Evolutionary conservation across 2,888 invertebrate genomes (phyloP), one percentile per base, ranked within the genome.

Genomic region (Coenonympha glycerion): DNA sequence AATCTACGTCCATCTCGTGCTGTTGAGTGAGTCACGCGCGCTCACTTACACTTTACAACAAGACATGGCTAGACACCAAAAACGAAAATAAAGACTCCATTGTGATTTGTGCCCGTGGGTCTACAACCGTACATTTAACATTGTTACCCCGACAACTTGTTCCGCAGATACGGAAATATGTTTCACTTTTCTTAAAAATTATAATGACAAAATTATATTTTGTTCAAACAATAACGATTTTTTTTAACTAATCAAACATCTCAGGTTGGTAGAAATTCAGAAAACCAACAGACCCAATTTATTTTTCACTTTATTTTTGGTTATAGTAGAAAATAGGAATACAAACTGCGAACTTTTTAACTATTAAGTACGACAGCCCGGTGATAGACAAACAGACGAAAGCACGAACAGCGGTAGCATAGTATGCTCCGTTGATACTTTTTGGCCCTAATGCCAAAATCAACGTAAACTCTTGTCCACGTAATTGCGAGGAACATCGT

Each of bases 21-120:
- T 28, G 45, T 15, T 46, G 46, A 58, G 60, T 60, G 66, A 66
- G 73, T 72, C 76, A 74, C 76, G 76, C 75, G 75, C 68, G 66
- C 63, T 62, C 58, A 59, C 56, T 61, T 63, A 62, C 58, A 59
- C 56, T 61, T 63, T 57, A 46, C 61, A 56, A 61, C 56, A 52
- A 62, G 64, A 62, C 64, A 64, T 57, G 56, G 60, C 65, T 59
- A 56, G 55, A 54, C 62, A 63, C 61, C 59, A 61, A 46, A 46
- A 53, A 48, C 57, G 61, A 46, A 47, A 55, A 56, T 46, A 36
- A 46, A 36, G 26, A 36, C 26, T 24, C 41, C 11, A 45, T 45
- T 34, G n/a, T n/a, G n/a, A n/a, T n/a, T n/a, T n/a, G 44, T 34
- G 33, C n/a, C n/a, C n/a, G n/a, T 19, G 33, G 15, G 33, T 24